Base-by-base conservation (phyloP, 2,888 invertebrate species). In the Griposia aprilina region DNA sequence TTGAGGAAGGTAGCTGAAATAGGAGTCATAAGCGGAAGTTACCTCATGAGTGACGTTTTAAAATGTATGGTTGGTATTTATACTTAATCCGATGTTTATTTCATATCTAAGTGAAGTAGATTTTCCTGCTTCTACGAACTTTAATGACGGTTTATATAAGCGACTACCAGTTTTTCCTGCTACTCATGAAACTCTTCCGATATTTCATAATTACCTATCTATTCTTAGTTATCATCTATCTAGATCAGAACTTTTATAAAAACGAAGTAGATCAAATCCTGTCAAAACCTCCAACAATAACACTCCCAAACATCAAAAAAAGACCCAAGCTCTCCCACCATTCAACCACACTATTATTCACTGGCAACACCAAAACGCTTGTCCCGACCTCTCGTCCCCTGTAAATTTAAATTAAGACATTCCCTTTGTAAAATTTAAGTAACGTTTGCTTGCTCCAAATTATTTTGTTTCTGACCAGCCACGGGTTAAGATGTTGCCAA, bases 361-460 rank as follows among this genome's bases (percentile, higher is more conserved):
- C 52, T 50, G 60, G 85, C 85, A 87, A 85, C 85, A 81, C 76
- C 26, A 41, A 68, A 62, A 52, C 69, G 65, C 69, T 79, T 62
- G 77, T 63, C 50, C 45, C 74, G 69, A 80, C 83, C 81, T 81
- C 63, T 66, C 67, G 78, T 69, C 80, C 74, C 62, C 78, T 63
- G 75, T 84, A 86, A 86, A 86, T 84, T 87, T 86, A 81, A 88
- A 89, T 88, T 78, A 88, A 88, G 84, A 87, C 81, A 82, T 88
- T 88, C 84, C 76, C 77, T 88, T 84, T 89, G 84, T 86, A 84
- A 87, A 84, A 83, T 84, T 83, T 74, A 83, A 78, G 80, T 78
- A 81, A 84, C 76, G 82, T 83, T 84, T 78, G 68, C 74, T 80
- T 74, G 57, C 75, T 74, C 68, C 57, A 70, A 80, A 87, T 79